These are phyloP conservation scores for Tholera decimalis DNA, from an alignment of 2,888 invertebrate genomes.

Conservation along the genomic window DNA sequence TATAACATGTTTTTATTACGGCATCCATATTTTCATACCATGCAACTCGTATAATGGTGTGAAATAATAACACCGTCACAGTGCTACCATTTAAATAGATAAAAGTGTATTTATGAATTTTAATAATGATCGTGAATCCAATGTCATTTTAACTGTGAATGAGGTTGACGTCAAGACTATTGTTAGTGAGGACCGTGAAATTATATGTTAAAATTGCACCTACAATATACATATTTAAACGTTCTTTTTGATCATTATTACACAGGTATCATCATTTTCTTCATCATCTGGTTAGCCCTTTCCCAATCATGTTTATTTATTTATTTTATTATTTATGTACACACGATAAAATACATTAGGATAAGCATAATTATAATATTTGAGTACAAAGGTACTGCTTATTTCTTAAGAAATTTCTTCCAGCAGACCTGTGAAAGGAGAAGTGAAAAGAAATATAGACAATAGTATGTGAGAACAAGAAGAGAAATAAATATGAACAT, in stretches of 20 bases:
- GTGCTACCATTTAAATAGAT: not conserved
- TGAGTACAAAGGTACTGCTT: too few species aligned
- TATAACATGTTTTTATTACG: not conserved
- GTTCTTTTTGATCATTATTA: not conserved
- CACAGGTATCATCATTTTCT: too few species aligned
- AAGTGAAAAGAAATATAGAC: too few species aligned
- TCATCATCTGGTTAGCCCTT: too few species aligned
- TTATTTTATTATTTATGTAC: too few species aligned
- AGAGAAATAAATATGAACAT: too few species aligned
- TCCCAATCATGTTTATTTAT: too few species aligned
- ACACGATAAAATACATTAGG: too few species aligned
- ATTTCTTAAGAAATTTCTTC: too few species aligned
- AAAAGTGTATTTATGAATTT: slow-evolving; percentile 9
- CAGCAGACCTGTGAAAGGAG: too few species aligned
- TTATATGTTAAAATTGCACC: slow-evolving; percentile 8
- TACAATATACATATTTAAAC: not conserved
- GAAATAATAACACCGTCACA: slow-evolving; percentile 4
- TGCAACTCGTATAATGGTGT: slow-evolving; percentile 10
- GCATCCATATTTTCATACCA: slow-evolving; percentile 12
- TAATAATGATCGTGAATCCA: slow-evolving; percentile 3
- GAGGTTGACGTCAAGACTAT: slow-evolving; percentile 5
- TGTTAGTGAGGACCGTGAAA: slow-evolving; percentile 23
- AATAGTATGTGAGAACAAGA: too few species aligned
- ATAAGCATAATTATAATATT: too few species aligned
- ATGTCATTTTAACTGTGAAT: not conserved